Evolutionary conservation across 2,797 vertebrate genomes (phyloP), one percentile per base, ranked within the genome.

Genomic region (Sebastes vulpes): DNA sequence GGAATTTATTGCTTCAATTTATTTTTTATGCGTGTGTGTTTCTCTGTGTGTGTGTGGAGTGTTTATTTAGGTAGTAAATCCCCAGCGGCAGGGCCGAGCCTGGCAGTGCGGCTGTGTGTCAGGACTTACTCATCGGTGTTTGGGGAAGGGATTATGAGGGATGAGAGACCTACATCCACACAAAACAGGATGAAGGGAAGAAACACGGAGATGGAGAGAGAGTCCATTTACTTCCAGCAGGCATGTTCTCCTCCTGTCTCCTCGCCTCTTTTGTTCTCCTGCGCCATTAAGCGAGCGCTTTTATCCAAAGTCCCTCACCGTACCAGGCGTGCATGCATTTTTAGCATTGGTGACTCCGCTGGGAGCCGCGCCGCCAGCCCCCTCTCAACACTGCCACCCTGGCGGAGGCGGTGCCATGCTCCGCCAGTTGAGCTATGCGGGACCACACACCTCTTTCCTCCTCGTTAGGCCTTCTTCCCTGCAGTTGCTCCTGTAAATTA

Each of bases 31-130:
- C 11, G 1, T 42, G 38, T 63, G 58, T 65, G 74, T 70, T 11
- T 75, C 20, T 16, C 38, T 6, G 14, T 59, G 31, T 52, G 53
- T 26, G 16, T 38, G 67, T 63, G 57, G 21, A 35, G 61, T 75
- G 81, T 89, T 94, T 95, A 88, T 93, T 94, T 95, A 87, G 87
- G 77, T 65, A 89, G 89, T 92, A 94, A 93, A 92, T 93, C 90
- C 84, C 73, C 58, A 48, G 81, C 81, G 86, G 88, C 91, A 81
- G 64, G 77, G 57, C 86, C 35, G 75, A 89, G 87, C 80, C 79
- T 83, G 74, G 77, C 82, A 75, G 58, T 86, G 83, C 80, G 83
- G 72, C 83, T 77, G 80, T 89, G 85, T 94, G 92, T 95, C 94
- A 93, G 86, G 91, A 95, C 91, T 93, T 88, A 88, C 87, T 90